Conservation (phyloP, 1,140 invertebrate species). For the Leptinotarsa defecta region DNA sequence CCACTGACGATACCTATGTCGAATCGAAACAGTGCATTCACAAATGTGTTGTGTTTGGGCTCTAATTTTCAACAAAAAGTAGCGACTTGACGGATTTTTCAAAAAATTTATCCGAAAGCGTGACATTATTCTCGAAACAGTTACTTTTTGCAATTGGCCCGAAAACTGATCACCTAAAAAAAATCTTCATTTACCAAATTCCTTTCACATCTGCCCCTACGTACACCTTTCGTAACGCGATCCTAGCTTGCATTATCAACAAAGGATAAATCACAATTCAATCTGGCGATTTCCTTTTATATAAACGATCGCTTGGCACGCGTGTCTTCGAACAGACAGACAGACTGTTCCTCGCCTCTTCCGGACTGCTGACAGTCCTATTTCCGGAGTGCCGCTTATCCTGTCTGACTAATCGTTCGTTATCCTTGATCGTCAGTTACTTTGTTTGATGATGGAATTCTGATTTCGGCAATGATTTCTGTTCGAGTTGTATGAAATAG, state of each 20-base stretch:
- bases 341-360: conserved; percentile 33
- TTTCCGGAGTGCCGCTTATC: conserved; percentile 35
- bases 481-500: no score
- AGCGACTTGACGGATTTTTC: no score
- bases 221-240: conserved; percentile 1
- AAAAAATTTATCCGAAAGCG: no score
- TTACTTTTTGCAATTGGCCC: no score
- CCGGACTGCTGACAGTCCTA: conserved; percentile 36
- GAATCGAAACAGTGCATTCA: no score
- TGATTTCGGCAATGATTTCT: no score
- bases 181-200: background rate
- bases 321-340: conserved; percentile 36
- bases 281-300: conserved; percentile 22
- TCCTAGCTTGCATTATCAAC: background rate
- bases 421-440: conserved; percentile 19
- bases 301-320: conserved; percentile 31
- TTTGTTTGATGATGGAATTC: background rate
- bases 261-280: conserved; percentile 12
- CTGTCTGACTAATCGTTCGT: conserved; percentile 25
- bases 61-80: no score
- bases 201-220: background rate
- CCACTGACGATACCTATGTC: no score
- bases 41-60: no score
- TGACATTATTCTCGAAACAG: no score
- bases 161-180: no score